Evolutionary conservation across 2,113 vertebrate genomes (phyloP).

Genomic region (Oryzias melastigma): DNA sequence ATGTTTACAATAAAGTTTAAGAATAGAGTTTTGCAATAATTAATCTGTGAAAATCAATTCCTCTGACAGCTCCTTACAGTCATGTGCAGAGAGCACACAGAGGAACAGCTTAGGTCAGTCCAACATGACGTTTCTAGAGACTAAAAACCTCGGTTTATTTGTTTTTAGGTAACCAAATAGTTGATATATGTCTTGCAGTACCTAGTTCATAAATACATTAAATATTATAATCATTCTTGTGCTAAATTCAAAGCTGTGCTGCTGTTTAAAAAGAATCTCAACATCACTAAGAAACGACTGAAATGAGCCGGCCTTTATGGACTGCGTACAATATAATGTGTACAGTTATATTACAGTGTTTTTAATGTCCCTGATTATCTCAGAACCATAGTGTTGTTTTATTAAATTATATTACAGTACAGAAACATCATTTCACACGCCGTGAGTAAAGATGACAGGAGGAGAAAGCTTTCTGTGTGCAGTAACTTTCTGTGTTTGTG

Average conservation of each 20-base stretch:
- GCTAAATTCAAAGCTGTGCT: slow-evolving; percentile 67
- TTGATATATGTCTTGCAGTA: slow-evolving; percentile 43
- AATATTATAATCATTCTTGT: slow-evolving; percentile 65
- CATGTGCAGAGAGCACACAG: slow-evolving; percentile 34
- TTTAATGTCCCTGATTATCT: slow-evolving; percentile 55
- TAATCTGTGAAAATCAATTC: slow-evolving; percentile 24
- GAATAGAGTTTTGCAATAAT: slow-evolving; percentile 14
- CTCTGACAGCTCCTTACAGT: slow-evolving; percentile 15
- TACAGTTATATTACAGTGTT: slow-evolving; percentile 57
- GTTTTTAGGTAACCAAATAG: slow-evolving; percentile 46
- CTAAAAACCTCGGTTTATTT: slow-evolving; percentile 14
- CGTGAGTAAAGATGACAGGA: slow-evolving; percentile 12
- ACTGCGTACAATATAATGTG: slow-evolving; percentile 48
- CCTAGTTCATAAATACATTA: slow-evolving; percentile 65
- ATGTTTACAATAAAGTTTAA: slow-evolving; percentile 22
- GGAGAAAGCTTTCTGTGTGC: slow-evolving; percentile 12
- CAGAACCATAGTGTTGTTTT: slow-evolving; percentile 25
- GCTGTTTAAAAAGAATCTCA: slow-evolving; percentile 46
- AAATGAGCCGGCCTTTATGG: slow-evolving; percentile 29
- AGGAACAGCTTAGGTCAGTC: slow-evolving; percentile 45
- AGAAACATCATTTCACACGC: slow-evolving; percentile 10
- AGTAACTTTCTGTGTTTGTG: slow-evolving; percentile 20
- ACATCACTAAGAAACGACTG: slow-evolving; percentile 45
- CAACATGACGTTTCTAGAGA: slow-evolving; percentile 11
- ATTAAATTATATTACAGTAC: slow-evolving; percentile 22